Base-by-base conservation (phyloP, 2,113 vertebrate genomes). In the Eclectus roratus region DNA sequence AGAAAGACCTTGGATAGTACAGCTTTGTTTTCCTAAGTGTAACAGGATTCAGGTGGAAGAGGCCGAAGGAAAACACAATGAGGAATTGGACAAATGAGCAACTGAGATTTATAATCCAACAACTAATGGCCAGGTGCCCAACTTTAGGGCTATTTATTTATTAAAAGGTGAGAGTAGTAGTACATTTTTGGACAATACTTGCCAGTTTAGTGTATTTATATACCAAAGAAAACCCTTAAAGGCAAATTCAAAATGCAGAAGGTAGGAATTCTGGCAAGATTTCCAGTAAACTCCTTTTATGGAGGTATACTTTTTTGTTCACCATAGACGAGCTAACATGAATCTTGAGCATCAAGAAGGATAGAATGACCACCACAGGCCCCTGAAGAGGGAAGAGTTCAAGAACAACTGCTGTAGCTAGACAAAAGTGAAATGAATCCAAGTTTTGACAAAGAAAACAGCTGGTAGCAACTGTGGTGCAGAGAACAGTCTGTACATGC, bases 401-500 rank as follows among this genome's bases (percentile, higher is more conserved):
- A 89, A 20, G 60, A 89, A 35, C 15, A 72, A 74, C 11, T 64
- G 17, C 11, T 55, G 47, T 28, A 87, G 64, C 17, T 80, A 49
- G 31, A 76, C 33, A 83, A 10, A 77, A 80, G 17, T 31, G 24
- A 90, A 96, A 89, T 28, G 2, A 88, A 90, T 49, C 49, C 49
- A 93, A 49, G 24, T 66, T 91, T 69, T 85, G 46, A 72, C 28
- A 80, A 21, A 83, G 47, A 77, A 80, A 80, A 78, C 83, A 94
- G 83, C 91, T 89, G 80, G 65, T 47, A 96, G 43, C 47, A 79
- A 63, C 72, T 65, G 58, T 49, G 29, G 19, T 39, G n/a, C 46
- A 80, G 37, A 89, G 39, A 17, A 91, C 69, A 69, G 69, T 27
- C 46, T 37, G 47, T 52, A 79, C 35, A 55, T 60, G 52, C 2